Conservation (phyloP, 1,140 invertebrate species). For the Drosophila parabipectinata region DNA sequence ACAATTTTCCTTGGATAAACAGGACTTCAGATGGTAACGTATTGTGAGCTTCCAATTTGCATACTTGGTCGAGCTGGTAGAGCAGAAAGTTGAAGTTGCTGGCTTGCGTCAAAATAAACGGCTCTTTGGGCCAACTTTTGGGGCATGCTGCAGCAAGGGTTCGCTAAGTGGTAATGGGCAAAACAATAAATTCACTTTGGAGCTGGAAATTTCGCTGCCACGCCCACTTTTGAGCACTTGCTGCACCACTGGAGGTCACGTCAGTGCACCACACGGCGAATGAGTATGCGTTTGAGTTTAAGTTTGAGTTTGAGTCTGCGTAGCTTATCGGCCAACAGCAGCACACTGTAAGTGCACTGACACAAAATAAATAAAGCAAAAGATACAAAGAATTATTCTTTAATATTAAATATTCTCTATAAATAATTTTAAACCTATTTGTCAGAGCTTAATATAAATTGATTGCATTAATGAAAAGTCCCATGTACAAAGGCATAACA, state of each 20-base stretch:
- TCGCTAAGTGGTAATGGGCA: slow-evolving; percentile 52
- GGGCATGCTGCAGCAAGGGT: slow-evolving; percentile 14
- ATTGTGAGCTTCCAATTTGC: slow-evolving; percentile 35
- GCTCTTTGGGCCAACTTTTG: slow-evolving; percentile 52
- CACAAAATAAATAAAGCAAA: not conserved
- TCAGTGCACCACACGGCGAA: slow-evolving; percentile 52
- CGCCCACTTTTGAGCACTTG: slow-evolving; percentile 41
- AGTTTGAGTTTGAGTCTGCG: slow-evolving; percentile 4
- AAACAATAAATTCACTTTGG: slow-evolving; percentile 66
- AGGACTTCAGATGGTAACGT: slow-evolving; percentile 24
- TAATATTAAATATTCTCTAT: not conserved
- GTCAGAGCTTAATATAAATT: too few species aligned
- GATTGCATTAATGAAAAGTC: too few species aligned
- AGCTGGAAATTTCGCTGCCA: slow-evolving; percentile 43
- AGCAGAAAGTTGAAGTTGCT: slow-evolving; percentile 28
- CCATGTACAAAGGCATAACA: too few species aligned
- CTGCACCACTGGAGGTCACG: slow-evolving; percentile 53
- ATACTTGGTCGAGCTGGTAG: slow-evolving; percentile 15
- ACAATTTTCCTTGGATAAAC: slow-evolving; percentile 22
- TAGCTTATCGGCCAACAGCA: slow-evolving; percentile 50
- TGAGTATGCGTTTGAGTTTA: slow-evolving; percentile 25
- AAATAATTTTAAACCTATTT: not conserved
- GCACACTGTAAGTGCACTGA: not conserved
- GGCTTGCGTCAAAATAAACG: slow-evolving; percentile 53
- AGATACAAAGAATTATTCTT: not conserved